phyloP scores from a whole-genome alignment of 2,797 vertebrate species.

The Simalia tracyae region DNA sequence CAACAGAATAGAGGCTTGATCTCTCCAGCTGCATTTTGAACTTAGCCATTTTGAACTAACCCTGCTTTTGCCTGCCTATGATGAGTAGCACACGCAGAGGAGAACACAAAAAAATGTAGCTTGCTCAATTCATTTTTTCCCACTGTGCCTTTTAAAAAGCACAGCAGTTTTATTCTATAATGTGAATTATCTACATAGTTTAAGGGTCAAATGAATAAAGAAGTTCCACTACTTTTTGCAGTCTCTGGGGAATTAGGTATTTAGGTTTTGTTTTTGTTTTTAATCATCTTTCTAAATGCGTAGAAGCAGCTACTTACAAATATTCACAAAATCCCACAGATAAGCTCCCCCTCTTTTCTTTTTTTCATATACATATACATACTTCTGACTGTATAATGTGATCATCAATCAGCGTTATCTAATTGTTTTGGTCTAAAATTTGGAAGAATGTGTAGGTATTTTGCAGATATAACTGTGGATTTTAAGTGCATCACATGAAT shows the following conservation, averaged over 20 bases:
- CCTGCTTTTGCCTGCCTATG: conserved; percentile 14
- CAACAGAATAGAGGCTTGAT: conserved; percentile 22
- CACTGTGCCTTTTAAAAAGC: conserved; percentile 41
- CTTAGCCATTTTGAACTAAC: not conserved
- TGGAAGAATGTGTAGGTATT: not conserved
- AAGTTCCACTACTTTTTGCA: conserved; percentile 41
- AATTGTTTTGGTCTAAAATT: not conserved
- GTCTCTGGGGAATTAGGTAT: conserved; percentile 36
- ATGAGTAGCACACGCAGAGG: not conserved
- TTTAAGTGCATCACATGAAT: not conserved
- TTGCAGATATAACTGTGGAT: not conserved
- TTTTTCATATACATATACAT: not conserved
- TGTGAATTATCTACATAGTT: conserved; percentile 44
- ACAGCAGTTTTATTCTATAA: conserved; percentile 46
- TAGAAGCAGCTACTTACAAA: conserved; percentile 19
- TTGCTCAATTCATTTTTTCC: conserved; percentile 48
- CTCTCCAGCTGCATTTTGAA: conserved; percentile 1
- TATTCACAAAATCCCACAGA: conserved; percentile 40
- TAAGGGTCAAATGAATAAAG: conserved; percentile 57
- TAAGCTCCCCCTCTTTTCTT: conserved; percentile 3
- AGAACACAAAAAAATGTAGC: conserved; percentile 51
- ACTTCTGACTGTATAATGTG: not conserved
- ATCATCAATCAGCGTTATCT: not conserved
- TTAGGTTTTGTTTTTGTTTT: conserved; percentile 46
- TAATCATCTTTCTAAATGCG: conserved; percentile 28